Base-by-base conservation (phyloP, 2,888 invertebrate species). In the Parnassius apollo region DNA sequence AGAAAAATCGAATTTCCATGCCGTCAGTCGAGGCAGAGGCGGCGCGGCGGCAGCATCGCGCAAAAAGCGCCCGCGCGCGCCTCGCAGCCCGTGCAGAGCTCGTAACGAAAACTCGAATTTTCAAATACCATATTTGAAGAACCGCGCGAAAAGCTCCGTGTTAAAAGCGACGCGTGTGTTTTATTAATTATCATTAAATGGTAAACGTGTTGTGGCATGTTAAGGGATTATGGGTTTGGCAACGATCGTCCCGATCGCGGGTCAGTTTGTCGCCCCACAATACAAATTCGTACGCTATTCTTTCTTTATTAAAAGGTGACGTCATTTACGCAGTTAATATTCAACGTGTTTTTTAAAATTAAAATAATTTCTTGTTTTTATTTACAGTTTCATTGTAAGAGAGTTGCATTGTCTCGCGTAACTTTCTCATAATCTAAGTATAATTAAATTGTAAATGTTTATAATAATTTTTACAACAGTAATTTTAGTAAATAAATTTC, bases 1-100 rank as follows among this genome's bases (percentile, higher is more conserved):
- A 89, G 88, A 87, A 90, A 91, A 91, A 91, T 91, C 91, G 91
- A 91, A 91, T 89, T 90, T 88, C 85, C 88, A 88, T 85, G 88
- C 80, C 88, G 89, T 83, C 91, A 91, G 91, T 91, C 88, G 89
- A 81, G 82, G 82, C 76, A 81, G 79, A 86, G 89, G 88, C 88
- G 91, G 89, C 91, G 91, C 80, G 88, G 86, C 87, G 91, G 85
- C 72, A 80, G 79, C 84, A 87, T 69, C 82, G 87, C 85, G 85
- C 85, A 79, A 75, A 75, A 73, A 83, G 84, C 86, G 84, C 88
- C 81, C 85, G 87, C 85, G 85, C 88, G 83, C 86, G 83, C 83
- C 78, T 73, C 65, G 60, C 65, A 54, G 68, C 68, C 68, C 58
- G 64, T 62, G 66, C 66, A 66, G 66, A 68, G 66, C 72, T 73